These are phyloP conservation scores for Mactromeris polynyma DNA, from an alignment of 2,888 invertebrate genomes.

Conservation along the genomic window DNA sequence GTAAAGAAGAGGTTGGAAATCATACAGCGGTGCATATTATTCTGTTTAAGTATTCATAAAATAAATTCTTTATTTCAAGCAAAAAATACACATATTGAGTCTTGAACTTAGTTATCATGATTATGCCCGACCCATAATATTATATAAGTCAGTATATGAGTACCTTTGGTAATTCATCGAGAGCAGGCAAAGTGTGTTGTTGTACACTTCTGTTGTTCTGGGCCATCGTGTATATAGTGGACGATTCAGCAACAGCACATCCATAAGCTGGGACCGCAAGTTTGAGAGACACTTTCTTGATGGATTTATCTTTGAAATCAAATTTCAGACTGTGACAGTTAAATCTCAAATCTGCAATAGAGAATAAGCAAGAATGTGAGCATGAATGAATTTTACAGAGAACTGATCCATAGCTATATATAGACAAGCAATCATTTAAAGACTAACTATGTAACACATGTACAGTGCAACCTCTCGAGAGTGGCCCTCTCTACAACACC, in stretches of 20 bases:
- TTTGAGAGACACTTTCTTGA: conserved; percentile 80
- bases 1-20: no score
- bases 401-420: no score
- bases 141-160: not conserved
- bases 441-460: no score
- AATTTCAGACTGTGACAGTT: conserved; percentile 82
- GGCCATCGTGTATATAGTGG: conserved; percentile 79
- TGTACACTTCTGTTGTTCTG: conserved; percentile 80
- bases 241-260: conserved; percentile 77
- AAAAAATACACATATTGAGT: not conserved
- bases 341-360: conserved; percentile 75
- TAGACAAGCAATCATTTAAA: no score
- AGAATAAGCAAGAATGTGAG: not conserved
- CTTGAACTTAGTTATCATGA: not conserved
- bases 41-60: no score
- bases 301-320: conserved; percentile 82
- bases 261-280: conserved; percentile 81
- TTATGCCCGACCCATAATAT: no score
- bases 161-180: conserved; percentile 78
- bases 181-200: conserved; percentile 80
- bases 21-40: no score
- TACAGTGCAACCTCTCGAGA: no score
- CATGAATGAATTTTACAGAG: no score
- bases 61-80: not conserved
- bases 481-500: no score